A percentile compares a stretch with the other conserved stretches of the same genome.
Conservation (phyloP, 2,797 vertebrate species). For the Myotis daubentonii region DNA sequence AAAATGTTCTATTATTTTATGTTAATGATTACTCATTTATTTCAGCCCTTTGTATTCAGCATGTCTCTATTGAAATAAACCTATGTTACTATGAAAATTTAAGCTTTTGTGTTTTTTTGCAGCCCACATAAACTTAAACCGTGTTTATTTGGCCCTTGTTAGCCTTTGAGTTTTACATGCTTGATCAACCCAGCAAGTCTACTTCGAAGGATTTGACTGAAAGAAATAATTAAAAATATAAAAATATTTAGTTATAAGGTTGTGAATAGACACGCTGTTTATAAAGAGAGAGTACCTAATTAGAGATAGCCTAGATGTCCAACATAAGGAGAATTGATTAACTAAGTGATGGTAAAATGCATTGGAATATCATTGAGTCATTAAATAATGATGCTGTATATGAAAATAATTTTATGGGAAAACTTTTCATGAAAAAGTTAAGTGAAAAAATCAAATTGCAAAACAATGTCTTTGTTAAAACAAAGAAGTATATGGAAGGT, state of each 20-base stretch:
- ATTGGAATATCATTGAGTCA: background rate
- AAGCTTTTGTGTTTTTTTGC: too few relatives aligned
- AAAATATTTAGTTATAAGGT: background rate
- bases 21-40: too few relatives aligned
- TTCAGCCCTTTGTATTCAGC: too few relatives aligned
- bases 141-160: too few relatives aligned
- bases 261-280: background rate
- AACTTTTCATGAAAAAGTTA: conserved; percentile 11
- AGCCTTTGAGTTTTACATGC: too few relatives aligned
- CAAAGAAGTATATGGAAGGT: background rate
- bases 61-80: too few relatives aligned
- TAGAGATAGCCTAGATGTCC: background rate
- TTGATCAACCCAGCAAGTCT: background rate
- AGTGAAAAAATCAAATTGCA: background rate
- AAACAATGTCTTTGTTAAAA: conserved; percentile 2
- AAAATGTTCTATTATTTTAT: too few relatives aligned
- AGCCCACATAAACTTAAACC: too few relatives aligned
- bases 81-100: too few relatives aligned
- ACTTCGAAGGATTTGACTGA: background rate
- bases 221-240: background rate
- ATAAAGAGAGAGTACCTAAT: background rate
- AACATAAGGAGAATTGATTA: background rate
- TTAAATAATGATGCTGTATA: background rate
- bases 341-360: background rate
- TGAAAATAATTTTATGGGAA: background rate